Conservation (phyloP, 1,140 invertebrate species). For the Microvelia longipes region DNA sequence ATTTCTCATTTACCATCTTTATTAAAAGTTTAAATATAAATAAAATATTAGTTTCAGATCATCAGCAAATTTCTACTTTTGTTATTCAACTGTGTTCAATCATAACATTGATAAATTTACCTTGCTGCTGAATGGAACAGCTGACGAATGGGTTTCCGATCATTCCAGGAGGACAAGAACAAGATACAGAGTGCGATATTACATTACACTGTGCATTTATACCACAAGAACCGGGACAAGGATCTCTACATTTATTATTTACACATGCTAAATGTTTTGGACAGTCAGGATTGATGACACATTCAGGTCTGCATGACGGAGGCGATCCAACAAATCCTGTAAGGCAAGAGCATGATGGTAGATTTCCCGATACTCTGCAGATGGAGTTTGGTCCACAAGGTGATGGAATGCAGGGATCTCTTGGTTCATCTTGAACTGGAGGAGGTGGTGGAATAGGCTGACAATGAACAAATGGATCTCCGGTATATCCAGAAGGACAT, state of each 20-base stretch:
- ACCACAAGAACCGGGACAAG: constrained; percentile 53
- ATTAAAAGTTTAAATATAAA: no score
- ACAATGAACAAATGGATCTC: constrained; percentile 55
- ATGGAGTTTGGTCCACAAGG: constrained; percentile 48
- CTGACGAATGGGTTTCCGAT: constrained; percentile 43
- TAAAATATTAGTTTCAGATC: no score
- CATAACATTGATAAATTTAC: constrained; percentile 3
- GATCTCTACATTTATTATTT: constrained; percentile 50
- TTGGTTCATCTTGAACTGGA: constrained; percentile 10
- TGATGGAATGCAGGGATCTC: constrained; percentile 35
- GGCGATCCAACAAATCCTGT: constrained; percentile 43
- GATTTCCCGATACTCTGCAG: constrained; percentile 41
- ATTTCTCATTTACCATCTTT: no score
- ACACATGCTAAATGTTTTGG: constrained; percentile 44
- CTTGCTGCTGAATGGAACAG: constrained; percentile 31
- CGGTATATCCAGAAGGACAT: constrained; percentile 48
- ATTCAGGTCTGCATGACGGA: constrained; percentile 48
- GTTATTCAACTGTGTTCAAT: neutral
- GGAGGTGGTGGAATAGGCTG: constrained; percentile 29
- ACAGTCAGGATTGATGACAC: constrained; percentile 49
- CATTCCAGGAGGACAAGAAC: constrained; percentile 40
- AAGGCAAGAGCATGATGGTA: constrained; percentile 48
- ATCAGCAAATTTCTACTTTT: no score
- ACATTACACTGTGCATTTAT: constrained; percentile 55
- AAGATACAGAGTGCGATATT: constrained; percentile 46